phyloP scores from a whole-genome alignment of 1,140 invertebrate genomes.

The Pygmarrhopalites habei region DNA sequence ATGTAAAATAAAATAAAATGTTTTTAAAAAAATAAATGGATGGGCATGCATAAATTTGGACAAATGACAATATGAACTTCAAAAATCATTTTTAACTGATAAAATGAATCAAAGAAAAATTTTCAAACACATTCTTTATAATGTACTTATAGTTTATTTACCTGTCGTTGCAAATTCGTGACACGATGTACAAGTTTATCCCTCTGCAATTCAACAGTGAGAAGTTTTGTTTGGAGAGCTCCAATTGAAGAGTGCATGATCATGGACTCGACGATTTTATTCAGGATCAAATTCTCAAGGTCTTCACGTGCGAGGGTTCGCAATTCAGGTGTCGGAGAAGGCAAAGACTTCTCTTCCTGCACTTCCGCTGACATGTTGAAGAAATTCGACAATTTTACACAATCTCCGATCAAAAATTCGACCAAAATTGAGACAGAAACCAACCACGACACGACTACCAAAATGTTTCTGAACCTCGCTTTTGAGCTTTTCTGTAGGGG shows the following conservation, averaged over 20 bases:
- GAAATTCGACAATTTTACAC: no score
- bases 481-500: no score
- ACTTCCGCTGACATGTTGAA: no score
- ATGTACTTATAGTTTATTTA: slow-evolving; percentile 10
- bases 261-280: slow-evolving; percentile 28
- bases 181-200: slow-evolving; percentile 24
- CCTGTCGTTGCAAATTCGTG: slow-evolving; percentile 26
- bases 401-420: no score
- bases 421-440: no score
- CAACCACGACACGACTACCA: no score
- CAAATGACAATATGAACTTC: no score
- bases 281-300: slow-evolving; percentile 24
- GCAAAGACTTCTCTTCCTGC: no score
- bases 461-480: no score
- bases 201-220: slow-evolving; percentile 1
- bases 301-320: slow-evolving; percentile 6
- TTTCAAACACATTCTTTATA: no score
- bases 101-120: no score
- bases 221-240: slow-evolving; percentile 16
- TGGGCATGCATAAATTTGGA: neutral
- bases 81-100: no score
- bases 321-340: neutral
- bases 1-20: neutral
- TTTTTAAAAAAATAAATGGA: neutral
- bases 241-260: slow-evolving; percentile 13